Base-by-base conservation (phyloP, 35 echinoderm and acorn worm genomes). In the Apostichopus parvimensis region DNA sequence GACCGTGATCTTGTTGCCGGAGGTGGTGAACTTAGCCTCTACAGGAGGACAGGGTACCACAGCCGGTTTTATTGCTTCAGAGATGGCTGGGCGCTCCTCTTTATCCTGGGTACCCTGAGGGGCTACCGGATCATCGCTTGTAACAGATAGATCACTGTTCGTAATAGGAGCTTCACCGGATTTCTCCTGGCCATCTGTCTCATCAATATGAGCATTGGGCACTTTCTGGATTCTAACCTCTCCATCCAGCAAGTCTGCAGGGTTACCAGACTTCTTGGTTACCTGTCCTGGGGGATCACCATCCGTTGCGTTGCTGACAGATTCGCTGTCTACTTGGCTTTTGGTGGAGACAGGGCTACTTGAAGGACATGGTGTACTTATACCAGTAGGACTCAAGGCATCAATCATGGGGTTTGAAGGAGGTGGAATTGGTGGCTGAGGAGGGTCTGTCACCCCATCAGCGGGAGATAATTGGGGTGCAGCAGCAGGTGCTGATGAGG, bases 141-240 rank as follows among this genome's bases (percentile, higher is more conserved):
- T 84, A 4, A 58, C 1, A n/a, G 54, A 17, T n/a, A 55, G 54
- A 11, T 58, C 81, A 84, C 81, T 84, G 57, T 17, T 58, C 24
- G 54, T 84, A 5, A 84, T 1, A n/a, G 81, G 54, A 58, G 54
- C 54, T 58, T 84, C 54, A 59, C 57, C 61, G 20, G 79, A 54
- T 17, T 82, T 53, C 57, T 88, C 61, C 86, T 88, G 86, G 21
- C 72, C 34, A 14, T 91, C 89, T 34, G 65, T 59, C 45, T 73
- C 89, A 66, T 93, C 73, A 68, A 91, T 92, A 92, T 92, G 94
- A 56, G 93, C 85, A 80, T 98, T 98, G 22, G 96, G 96, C 53
- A 98, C 90, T 68, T 95, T 98, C 77, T 98, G 92, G 57, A 98
- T 98, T 57, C 93, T 88, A 25, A 98, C 94, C 62, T 98, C 96